A percentile compares a stretch with the other conserved stretches of the same genome.
phyloP scores from a whole-genome alignment of 2,113 vertebrate genomes.

The Peromyscus californicus region DNA sequence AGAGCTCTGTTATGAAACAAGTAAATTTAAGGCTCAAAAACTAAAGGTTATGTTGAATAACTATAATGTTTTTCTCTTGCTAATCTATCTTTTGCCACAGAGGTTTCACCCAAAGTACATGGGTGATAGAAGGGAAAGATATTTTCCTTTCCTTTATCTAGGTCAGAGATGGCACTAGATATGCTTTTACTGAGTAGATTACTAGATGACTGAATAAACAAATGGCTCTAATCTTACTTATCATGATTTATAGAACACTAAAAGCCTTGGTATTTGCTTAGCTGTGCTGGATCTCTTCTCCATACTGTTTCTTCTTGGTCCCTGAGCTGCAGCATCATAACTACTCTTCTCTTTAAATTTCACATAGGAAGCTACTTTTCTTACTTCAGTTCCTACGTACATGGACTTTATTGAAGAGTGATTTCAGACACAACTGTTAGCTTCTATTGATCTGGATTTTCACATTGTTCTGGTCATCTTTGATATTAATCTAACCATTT shows the following conservation, averaged over 20 bases:
- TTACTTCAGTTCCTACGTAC: neutral
- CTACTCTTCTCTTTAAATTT: neutral
- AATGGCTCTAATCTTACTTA: neutral
- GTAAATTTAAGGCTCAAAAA: neutral
- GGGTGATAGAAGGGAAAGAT: neutral
- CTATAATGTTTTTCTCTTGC: neutral
- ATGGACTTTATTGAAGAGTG: neutral
- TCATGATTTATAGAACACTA: neutral
- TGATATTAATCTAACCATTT: neutral
- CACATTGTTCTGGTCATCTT: neutral
- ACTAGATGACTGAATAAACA: constrained; percentile 2
- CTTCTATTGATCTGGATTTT: neutral
- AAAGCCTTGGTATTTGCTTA: neutral
- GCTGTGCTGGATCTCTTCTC: fast-evolving
- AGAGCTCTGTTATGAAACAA: neutral
- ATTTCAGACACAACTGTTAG: neutral
- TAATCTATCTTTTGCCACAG: neutral
- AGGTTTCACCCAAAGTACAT: neutral
- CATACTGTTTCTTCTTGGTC: neutral
- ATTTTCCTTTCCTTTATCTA: neutral
- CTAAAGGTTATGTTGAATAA: neutral
- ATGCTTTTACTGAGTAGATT: neutral
- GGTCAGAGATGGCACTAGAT: neutral
- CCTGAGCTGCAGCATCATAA: neutral
- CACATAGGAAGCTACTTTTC: neutral